phyloP scores from a whole-genome alignment of 2,797 vertebrate species.

The Enteromius treurensis region DNA sequence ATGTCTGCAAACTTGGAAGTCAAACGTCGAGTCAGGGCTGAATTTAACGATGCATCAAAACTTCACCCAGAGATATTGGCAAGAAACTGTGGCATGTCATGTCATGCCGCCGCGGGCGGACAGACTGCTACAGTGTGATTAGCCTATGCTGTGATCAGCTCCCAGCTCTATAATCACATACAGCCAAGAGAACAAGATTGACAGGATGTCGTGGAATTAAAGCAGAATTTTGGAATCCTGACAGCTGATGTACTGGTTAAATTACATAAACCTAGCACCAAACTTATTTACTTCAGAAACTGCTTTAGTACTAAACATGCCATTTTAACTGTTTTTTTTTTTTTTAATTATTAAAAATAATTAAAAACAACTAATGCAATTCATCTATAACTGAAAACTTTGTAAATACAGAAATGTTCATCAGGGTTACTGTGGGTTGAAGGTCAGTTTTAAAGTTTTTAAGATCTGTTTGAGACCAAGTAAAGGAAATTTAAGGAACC shows the following conservation, averaged over 20 bases:
- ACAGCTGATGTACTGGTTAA: not conserved
- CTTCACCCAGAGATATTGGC: constrained; percentile 28
- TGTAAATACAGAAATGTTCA: not conserved
- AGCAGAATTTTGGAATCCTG: not conserved
- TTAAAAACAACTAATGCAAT: not conserved
- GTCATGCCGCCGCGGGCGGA: not conserved
- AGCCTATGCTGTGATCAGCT: constrained; percentile 25
- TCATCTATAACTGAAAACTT: not conserved
- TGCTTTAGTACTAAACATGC: not conserved
- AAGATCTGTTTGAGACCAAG: not conserved
- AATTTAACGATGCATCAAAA: constrained; percentile 27
- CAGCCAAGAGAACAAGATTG: constrained; percentile 19
- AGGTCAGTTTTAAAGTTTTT: not conserved
- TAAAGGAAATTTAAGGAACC: not conserved
- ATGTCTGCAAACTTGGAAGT: constrained; percentile 22
- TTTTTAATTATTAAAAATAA: not conserved
- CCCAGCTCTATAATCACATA: constrained; percentile 23
- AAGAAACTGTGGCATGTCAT: constrained; percentile 20
- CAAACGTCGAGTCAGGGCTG: not conserved
- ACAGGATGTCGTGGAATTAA: constrained; percentile 20
- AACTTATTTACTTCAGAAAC: not conserved
- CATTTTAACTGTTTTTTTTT: not conserved
- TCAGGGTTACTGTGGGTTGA: not conserved
- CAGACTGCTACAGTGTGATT: constrained; percentile 38
- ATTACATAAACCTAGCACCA: not conserved